These are phyloP conservation scores for Melanotaenia duboulayi DNA, from an alignment of 2,113 vertebrate species.

Conservation along the genomic window DNA sequence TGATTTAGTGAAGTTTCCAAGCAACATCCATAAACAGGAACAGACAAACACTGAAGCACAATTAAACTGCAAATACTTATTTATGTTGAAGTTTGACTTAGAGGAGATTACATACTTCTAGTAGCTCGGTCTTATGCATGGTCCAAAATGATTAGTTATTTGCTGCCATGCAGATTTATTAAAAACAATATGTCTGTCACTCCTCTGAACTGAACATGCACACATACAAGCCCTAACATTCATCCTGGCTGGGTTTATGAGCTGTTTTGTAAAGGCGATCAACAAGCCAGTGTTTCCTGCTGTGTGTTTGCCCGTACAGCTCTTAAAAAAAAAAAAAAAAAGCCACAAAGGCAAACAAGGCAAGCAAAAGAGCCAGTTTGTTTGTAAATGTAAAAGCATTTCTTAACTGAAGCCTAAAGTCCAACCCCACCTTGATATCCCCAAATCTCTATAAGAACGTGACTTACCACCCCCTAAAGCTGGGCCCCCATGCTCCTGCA, in stretches of 20 bases:
- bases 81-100: conserved; percentile 33
- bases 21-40: conserved; percentile 74
- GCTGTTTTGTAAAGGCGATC: conserved; percentile 66
- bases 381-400: conserved; percentile 75
- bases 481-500: conserved; percentile 30
- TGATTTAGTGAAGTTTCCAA: conserved; percentile 69
- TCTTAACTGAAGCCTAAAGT: conserved; percentile 40
- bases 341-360: conserved; percentile 71
- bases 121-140: conserved; percentile 25
- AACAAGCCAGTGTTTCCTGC: conserved; percentile 65
- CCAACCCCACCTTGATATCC: conserved; percentile 51
- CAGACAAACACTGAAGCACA: conserved; percentile 63
- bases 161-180: conserved; percentile 47
- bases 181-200: conserved; percentile 27
- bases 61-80: conserved; percentile 64
- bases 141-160: conserved; percentile 61
- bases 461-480: conserved; percentile 36
- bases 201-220: conserved; percentile 50
- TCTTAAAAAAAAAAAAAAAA: conserved; percentile 48
- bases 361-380: conserved; percentile 63
- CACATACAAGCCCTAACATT: conserved; percentile 62
- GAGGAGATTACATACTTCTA: conserved; percentile 14
- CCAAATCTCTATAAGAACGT: conserved; percentile 14
- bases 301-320: conserved; percentile 58
- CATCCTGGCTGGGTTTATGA: conserved; percentile 62